Conservation (phyloP, 2,113 vertebrate species). For the Epinephelus fuscoguttatus region DNA sequence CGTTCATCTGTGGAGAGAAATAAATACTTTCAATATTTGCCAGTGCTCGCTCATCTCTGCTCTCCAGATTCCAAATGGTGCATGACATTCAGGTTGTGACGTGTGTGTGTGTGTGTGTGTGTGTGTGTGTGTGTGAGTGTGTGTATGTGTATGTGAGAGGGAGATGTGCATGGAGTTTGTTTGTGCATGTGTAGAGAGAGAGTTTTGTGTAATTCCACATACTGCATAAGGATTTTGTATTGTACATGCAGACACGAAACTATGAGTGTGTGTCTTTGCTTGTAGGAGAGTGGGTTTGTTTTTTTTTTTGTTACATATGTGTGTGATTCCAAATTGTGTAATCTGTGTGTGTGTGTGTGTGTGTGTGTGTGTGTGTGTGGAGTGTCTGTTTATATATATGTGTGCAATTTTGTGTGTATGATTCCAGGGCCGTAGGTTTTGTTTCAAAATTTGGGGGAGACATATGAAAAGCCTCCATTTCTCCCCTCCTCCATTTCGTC, state of each 20-base stretch:
- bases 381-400: conserved; percentile 11
- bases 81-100: conserved; percentile 59
- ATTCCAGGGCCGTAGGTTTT: no score
- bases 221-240: conserved; percentile 30
- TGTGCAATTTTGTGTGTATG: not conserved
- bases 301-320: not conserved
- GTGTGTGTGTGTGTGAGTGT: conserved; percentile 13
- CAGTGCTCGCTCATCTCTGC: conserved; percentile 58
- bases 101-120: conserved; percentile 5
- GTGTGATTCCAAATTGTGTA: conserved; percentile 22
- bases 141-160: conserved; percentile 10
- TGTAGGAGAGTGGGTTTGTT: conserved; percentile 13
- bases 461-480: no score
- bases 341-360: not conserved
- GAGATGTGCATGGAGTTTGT: conserved; percentile 14
- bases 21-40: conserved; percentile 74
- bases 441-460: no score
- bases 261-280: conserved; percentile 6
- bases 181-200: not conserved
- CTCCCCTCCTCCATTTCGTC: no score
- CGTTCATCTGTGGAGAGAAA: conserved; percentile 72
- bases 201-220: conserved; percentile 44
- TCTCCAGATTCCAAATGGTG: conserved; percentile 61
- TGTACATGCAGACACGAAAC: conserved; percentile 19
- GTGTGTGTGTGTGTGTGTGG: not conserved